Evolutionary conservation across 2,113 vertebrate species (phyloP).

Genomic region (Cynopterus brachyotis): DNA sequence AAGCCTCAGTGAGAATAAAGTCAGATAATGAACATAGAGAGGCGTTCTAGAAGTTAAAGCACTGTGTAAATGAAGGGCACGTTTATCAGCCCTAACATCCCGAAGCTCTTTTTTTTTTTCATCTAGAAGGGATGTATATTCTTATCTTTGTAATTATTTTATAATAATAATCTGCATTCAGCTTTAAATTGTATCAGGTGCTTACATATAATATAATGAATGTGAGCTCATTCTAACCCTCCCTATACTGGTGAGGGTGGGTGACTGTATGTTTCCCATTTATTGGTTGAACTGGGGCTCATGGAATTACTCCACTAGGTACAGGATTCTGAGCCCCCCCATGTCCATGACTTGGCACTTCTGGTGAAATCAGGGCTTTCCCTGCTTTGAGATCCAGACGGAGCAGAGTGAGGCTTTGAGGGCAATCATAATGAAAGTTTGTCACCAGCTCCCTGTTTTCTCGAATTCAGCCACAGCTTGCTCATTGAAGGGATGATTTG

Average conservation of each 20-base stretch:
- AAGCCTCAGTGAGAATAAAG: not conserved
- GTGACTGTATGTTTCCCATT: not conserved
- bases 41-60: not conserved
- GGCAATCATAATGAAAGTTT: not conserved
- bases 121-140: not conserved
- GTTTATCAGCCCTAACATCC: not conserved
- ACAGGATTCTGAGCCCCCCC: not conserved
- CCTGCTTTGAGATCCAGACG: not conserved
- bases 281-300: not conserved
- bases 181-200: not conserved
- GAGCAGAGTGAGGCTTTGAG: not conserved
- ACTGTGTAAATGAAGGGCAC: not conserved
- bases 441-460: not conserved
- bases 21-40: not conserved
- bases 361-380: not conserved
- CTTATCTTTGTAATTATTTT: constrained; percentile 13
- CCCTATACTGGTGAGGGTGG: not conserved
- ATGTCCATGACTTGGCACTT: not conserved
- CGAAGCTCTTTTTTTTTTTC: not conserved
- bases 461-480: not conserved
- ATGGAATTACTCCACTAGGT: not conserved
- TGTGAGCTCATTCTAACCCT: not conserved
- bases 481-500: not conserved
- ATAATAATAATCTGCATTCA: not conserved
- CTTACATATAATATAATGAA: not conserved